Conservation (phyloP, 2,888 invertebrate genomes). For the Camptogramma bilineatum region DNA sequence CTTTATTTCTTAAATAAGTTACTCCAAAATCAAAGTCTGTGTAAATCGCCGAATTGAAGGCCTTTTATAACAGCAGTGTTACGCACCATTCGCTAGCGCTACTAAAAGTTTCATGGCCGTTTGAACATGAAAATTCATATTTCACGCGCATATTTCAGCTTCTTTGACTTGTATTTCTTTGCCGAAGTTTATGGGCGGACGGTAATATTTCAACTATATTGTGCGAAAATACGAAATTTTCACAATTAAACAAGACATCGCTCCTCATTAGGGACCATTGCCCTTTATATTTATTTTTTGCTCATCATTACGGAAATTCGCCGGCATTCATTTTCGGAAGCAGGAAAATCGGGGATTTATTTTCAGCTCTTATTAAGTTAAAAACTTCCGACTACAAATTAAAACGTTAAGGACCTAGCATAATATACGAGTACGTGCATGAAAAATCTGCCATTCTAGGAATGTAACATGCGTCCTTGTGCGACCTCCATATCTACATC, state of each 20-base stretch:
- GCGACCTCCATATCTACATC: too few relatives aligned
- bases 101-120: slow-evolving; percentile 23
- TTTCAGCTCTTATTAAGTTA: background rate
- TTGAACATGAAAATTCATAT: slow-evolving; percentile 24
- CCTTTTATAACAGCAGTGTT: slow-evolving; percentile 6
- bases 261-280: slow-evolving; percentile 13
- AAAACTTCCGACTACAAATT: background rate
- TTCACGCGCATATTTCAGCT: slow-evolving; percentile 18
- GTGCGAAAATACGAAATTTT: slow-evolving; percentile 11
- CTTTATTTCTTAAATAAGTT: background rate
- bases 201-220: slow-evolving; percentile 19
- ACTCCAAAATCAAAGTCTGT: slow-evolving; percentile 1
- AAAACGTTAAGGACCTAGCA: background rate
- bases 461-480: background rate
- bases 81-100: slow-evolving; percentile 15
- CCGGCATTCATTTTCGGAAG: slow-evolving; percentile 7
- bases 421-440: background rate
- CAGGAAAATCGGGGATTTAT: background rate
- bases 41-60: background rate
- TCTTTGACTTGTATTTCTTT: slow-evolving; percentile 26
- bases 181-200: slow-evolving; percentile 17
- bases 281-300: slow-evolving; percentile 3
- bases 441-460: background rate
- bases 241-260: slow-evolving; percentile 22
- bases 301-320: slow-evolving; percentile 11